phyloP scores from a whole-genome alignment of 30 jellyfish, hydroid and myxozoan genomes.

The Aurelia aurita region DNA sequence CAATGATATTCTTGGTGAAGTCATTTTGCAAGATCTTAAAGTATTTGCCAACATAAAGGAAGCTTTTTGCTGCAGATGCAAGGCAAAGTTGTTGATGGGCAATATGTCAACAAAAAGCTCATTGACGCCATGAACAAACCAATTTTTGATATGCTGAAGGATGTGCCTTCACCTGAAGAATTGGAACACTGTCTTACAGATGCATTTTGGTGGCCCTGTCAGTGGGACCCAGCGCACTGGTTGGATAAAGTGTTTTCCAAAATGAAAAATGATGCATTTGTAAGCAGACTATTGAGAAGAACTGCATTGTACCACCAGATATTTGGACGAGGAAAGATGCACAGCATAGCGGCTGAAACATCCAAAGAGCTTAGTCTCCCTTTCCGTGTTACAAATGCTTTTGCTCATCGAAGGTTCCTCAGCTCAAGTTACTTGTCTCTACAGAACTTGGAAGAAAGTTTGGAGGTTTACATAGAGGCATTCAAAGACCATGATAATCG shows the following conservation, averaged over 20 bases:
- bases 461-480: conserved; percentile 39
- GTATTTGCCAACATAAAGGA: not conserved
- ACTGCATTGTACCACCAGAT: conserved; percentile 29
- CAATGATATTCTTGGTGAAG: conserved; percentile 16
- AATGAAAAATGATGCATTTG: conserved; percentile 12
- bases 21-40: not conserved
- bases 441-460: conserved; percentile 23
- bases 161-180: no score
- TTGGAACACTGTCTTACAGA: not conserved
- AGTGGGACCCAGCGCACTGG: conserved; percentile 50
- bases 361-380: conserved; percentile 34
- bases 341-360: conserved; percentile 19
- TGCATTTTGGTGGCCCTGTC: conserved; percentile 56
- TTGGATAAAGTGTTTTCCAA: conserved; percentile 35
- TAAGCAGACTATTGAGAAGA: conserved; percentile 15
- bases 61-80: conserved; percentile 16
- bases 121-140: conserved; percentile 29
- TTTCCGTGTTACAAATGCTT: conserved; percentile 37
- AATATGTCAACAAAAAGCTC: not conserved
- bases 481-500: conserved; percentile 58
- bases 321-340: conserved; percentile 41
- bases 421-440: conserved; percentile 56
- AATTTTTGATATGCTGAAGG: not conserved
- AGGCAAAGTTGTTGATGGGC: conserved; percentile 21
- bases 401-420: conserved; percentile 41